Percentiles rank a stretch among this genome's conserved stretches.
These are phyloP conservation scores for Pachliopta kotzebuea DNA, from an alignment of 2,888 invertebrate genomes.

Conservation along the genomic window DNA sequence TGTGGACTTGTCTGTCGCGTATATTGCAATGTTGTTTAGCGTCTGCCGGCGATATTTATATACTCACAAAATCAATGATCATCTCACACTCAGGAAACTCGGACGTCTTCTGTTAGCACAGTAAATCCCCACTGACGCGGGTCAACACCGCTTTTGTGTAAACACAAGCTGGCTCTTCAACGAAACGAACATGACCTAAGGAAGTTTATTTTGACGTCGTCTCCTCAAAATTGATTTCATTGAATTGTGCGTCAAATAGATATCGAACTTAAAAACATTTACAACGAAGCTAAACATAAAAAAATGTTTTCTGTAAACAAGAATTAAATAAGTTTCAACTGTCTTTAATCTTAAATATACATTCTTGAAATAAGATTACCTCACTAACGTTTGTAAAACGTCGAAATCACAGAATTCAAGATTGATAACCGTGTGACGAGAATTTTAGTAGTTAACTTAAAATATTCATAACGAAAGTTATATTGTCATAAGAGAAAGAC, in stretches of 20 bases:
- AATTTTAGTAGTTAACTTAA: too few species aligned
- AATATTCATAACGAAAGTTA: too few species aligned
- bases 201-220: constrained; percentile 17
- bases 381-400: too few species aligned
- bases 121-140: constrained; percentile 30
- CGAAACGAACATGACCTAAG: constrained; percentile 17
- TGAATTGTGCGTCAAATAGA: not conserved
- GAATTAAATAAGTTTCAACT: too few species aligned
- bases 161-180: constrained; percentile 15
- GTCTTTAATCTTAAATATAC: too few species aligned
- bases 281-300: too few species aligned
- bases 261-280: too few species aligned
- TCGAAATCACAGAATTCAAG: too few species aligned
- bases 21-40: constrained; percentile 12
- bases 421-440: too few species aligned
- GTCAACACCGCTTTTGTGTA: constrained; percentile 3
- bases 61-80: constrained; percentile 21
- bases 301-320: too few species aligned
- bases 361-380: too few species aligned
- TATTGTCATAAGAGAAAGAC: too few species aligned
- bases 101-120: constrained; percentile 15
- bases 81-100: constrained; percentile 12
- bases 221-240: not conserved
- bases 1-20: not conserved
- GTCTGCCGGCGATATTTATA: constrained; percentile 17